A percentile compares a stretch with the other conserved stretches of the same genome.
Evolutionary conservation across 2,888 invertebrate genomes (phyloP).

Genomic region (Euproctis similis): DNA sequence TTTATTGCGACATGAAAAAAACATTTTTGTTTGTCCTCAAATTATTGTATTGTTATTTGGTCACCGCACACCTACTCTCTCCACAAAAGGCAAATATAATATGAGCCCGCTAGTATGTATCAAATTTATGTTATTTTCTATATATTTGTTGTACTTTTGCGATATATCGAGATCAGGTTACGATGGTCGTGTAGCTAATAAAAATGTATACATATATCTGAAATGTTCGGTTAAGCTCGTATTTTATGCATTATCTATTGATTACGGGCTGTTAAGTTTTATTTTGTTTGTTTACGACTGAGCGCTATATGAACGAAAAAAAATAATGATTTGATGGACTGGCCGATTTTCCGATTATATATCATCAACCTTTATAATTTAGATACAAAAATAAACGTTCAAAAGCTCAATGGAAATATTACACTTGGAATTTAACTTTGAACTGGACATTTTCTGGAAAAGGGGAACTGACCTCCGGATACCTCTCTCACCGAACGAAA

Average conservation of each 20-base stretch:
- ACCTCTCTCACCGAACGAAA: too few species aligned
- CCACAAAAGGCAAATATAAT: constrained; percentile 19
- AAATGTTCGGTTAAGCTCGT: constrained; percentile 22
- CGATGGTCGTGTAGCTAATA: constrained; percentile 21
- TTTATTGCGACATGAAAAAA: constrained; percentile 18
- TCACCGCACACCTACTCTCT: constrained; percentile 25
- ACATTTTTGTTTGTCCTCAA: constrained; percentile 20
- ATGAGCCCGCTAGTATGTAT: constrained; percentile 15
- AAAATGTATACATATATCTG: constrained; percentile 26
- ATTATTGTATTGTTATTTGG: constrained; percentile 18
- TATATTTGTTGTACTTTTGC: constrained; percentile 9
- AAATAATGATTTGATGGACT: constrained; percentile 13
- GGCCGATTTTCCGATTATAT: too few species aligned
- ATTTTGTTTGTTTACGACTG: constrained; percentile 18
- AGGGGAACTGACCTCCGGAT: too few species aligned
- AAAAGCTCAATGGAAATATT: too few species aligned
- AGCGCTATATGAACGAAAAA: constrained; percentile 8
- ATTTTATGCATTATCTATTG: constrained; percentile 35
- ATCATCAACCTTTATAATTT: too few species aligned
- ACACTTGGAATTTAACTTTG: too few species aligned
- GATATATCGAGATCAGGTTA: constrained; percentile 15
- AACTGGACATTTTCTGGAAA: too few species aligned
- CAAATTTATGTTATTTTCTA: constrained; percentile 9
- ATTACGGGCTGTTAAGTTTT: constrained; percentile 33
- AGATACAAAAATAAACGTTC: too few species aligned